Percentiles rank a stretch among this genome's conserved stretches.
These are phyloP conservation scores for Falcaria lacertinaria DNA, from an alignment of 2,888 invertebrate species.

Conservation along the genomic window DNA sequence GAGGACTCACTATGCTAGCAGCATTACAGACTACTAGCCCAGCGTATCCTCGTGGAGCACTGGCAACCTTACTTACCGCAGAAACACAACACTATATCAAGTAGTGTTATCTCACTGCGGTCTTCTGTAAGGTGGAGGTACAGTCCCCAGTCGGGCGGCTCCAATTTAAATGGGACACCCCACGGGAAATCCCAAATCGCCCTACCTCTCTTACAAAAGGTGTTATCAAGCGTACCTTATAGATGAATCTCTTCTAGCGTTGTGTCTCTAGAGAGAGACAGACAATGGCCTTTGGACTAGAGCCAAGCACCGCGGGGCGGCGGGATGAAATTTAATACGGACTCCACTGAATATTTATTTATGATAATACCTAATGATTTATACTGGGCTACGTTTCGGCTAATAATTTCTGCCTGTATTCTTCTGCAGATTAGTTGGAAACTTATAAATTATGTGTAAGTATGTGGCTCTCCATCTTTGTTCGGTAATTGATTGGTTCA, in stretches of 20 bases:
- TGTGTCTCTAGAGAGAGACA: constrained; percentile 8
- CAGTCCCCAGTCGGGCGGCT: too few relatives aligned
- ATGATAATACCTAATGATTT: constrained; percentile 75
- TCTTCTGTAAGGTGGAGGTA: too few relatives aligned
- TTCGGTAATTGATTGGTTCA: background rate
- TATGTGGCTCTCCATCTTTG: background rate
- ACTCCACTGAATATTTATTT: constrained; percentile 73
- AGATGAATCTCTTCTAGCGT: background rate
- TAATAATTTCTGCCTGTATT: constrained; percentile 54
- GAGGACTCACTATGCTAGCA: too few relatives aligned
- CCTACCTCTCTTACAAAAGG: too few relatives aligned
- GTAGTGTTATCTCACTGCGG: too few relatives aligned
- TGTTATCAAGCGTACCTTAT: background rate
- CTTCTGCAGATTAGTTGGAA: constrained; percentile 13
- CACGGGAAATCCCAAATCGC: too few relatives aligned
- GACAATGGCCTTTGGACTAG: constrained; percentile 51
- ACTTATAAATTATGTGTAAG: background rate
- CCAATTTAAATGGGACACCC: too few relatives aligned
- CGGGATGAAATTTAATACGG: constrained; percentile 70
- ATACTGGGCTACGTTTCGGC: constrained; percentile 58
- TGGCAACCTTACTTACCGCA: too few relatives aligned
- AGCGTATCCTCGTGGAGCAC: too few relatives aligned
- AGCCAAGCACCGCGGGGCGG: constrained; percentile 49
- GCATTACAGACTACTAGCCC: too few relatives aligned
- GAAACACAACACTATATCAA: too few relatives aligned